Conservation (phyloP, 2,797 vertebrate species). For the Phaenicophaeus curvirostris region DNA sequence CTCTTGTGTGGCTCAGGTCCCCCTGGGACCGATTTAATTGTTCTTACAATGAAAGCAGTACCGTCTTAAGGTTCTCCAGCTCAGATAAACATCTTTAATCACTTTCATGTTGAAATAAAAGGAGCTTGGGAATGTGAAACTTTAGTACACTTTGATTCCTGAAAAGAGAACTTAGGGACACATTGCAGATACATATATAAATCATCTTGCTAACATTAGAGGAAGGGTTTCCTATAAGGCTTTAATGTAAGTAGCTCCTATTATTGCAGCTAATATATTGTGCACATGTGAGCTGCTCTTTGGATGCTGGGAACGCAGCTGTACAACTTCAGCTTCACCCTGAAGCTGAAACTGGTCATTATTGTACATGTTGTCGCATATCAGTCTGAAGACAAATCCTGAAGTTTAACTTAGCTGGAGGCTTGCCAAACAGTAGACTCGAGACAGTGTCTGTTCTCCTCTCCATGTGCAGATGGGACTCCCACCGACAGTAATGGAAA, state of each 20-base stretch:
- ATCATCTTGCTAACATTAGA: constrained; percentile 65
- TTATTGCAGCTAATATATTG: constrained; percentile 52
- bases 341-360: constrained; percentile 41
- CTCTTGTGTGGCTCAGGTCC: constrained; percentile 56
- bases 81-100: constrained; percentile 79
- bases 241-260: constrained; percentile 48
- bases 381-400: constrained; percentile 42
- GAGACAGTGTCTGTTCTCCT: background rate
- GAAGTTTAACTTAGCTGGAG: constrained; percentile 29
- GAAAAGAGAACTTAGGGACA: constrained; percentile 68
- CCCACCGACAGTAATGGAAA: background rate
- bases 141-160: constrained; percentile 70
- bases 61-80: constrained; percentile 65
- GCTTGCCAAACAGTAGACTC: background rate
- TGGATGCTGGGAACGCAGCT: constrained; percentile 24
- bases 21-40: constrained; percentile 66
- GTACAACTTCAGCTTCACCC: constrained; percentile 48
- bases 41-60: constrained; percentile 68
- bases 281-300: constrained; percentile 26
- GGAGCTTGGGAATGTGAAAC: constrained; percentile 71
- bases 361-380: background rate
- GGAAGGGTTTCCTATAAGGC: constrained; percentile 39
- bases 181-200: constrained; percentile 59
- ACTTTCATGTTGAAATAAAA: constrained; percentile 78
- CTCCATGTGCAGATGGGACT: background rate